A percentile compares a stretch with the other conserved stretches of the same genome.
These are phyloP conservation scores for Balaeniceps rex DNA, from an alignment of 2,113 vertebrate genomes.

Conservation along the genomic window DNA sequence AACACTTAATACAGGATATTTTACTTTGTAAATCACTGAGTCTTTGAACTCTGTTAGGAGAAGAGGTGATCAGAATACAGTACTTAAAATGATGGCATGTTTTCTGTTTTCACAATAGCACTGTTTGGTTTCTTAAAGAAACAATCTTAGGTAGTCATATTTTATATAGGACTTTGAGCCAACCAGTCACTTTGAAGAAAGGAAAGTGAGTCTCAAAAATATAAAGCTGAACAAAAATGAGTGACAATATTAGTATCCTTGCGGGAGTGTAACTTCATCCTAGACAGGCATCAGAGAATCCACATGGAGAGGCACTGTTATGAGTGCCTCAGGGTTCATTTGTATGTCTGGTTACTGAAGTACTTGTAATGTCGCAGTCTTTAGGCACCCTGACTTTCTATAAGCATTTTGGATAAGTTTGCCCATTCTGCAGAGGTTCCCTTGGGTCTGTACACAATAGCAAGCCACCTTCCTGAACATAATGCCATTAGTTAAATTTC, in stretches of 20 bases:
- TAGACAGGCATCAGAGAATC: background rate
- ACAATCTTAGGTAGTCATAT: background rate
- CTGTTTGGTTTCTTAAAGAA: background rate
- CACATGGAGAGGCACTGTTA: fast-evolving
- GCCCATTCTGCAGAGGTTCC: background rate
- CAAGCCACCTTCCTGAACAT: background rate
- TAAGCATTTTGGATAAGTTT: background rate
- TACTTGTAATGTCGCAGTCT: background rate
- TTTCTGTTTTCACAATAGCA: background rate
- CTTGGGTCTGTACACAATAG: background rate
- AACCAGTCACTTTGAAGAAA: background rate
- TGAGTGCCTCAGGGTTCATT: background rate
- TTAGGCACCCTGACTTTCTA: background rate
- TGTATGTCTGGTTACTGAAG: background rate
- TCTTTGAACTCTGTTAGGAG: background rate
- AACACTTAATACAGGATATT: background rate
- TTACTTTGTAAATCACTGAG: background rate
- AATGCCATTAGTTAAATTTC: background rate
- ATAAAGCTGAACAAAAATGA: background rate
- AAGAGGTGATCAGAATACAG: background rate
- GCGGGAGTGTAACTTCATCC: background rate
- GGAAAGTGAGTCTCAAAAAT: background rate
- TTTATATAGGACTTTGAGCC: background rate
- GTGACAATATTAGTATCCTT: background rate
- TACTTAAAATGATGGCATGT: background rate